Evolutionary conservation across 1,140 invertebrate species (phyloP), one percentile per base, ranked within the genome.

Genomic region (Globodera rostochiensis): DNA sequence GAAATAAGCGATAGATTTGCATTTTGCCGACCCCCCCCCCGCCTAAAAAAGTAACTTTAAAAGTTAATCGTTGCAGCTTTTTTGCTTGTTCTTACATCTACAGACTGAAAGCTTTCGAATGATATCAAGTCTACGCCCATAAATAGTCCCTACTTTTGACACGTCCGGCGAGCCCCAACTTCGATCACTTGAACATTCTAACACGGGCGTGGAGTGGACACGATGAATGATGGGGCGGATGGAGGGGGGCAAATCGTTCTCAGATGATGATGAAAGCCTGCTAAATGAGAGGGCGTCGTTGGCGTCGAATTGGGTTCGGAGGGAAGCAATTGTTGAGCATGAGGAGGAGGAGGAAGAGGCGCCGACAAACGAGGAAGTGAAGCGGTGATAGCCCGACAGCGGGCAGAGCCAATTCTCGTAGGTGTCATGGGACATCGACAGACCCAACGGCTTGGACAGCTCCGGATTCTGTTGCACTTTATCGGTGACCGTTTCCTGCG

Each of bases 161-260:
- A 36, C 57, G 67, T 77, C 75, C 67, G 75, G 75, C n/a, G 75
- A 77, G 25, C 67, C 75, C 75, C 75, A 77, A 66, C 46, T 67
- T 45, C 49, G 45, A 25, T 77, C 57, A 36, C 67, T 25, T 5
- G 75, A 77, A 15, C 67, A 69, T 45, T 69, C 67, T 45, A 69
- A 69, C 67, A 45, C 67, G 67, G 67, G 15, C 8, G n/a, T 69
- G 67, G 67, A 69, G 67, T 69, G 6, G n/a, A 69, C 67, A 21
- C 67, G 67, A 45, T 69, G 67, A 15, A 69, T 69, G n/a, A 4
- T 53, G 50, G 67, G 36, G 67, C 67, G 67, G 67, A 45, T 1
- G 36, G n/a, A 69, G 36, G n/a, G 8, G 67, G 67, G 21, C 49
- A 77, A n/a, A 21, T 60, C 47, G n/a, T 77, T 77, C 21, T 57